A percentile compares a stretch with the other conserved stretches of the same genome.
Evolutionary conservation across 2,797 vertebrate species (phyloP).

Genomic region (Notolabrus celidotus): DNA sequence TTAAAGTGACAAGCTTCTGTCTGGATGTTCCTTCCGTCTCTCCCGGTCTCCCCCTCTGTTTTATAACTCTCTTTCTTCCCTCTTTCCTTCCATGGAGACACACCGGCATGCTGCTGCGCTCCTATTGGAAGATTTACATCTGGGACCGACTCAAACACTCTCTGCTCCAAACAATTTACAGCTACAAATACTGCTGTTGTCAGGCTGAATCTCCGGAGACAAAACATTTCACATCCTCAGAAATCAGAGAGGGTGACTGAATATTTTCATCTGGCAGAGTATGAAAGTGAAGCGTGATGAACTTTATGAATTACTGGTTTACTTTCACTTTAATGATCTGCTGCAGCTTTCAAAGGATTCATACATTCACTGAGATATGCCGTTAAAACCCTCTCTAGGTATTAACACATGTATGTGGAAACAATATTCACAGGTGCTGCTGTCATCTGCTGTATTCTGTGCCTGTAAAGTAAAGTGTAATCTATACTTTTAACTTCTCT

Average conservation of each 20-base stretch:
- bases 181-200: slow-evolving; percentile 41
- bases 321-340: too few relatives aligned
- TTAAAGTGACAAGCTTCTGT: slow-evolving; percentile 61
- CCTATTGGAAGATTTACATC: slow-evolving; percentile 46
- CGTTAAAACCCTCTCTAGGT: background rate
- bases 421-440: background rate
- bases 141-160: slow-evolving; percentile 40
- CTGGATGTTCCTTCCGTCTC: slow-evolving; percentile 30
- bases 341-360: too few relatives aligned
- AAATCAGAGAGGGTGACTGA: background rate
- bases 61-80: slow-evolving; percentile 17
- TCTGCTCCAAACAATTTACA: slow-evolving; percentile 8
- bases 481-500: background rate
- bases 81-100: slow-evolving; percentile 54
- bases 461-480: background rate
- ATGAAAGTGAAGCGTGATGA: too few relatives aligned
- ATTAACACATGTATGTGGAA: background rate
- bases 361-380: background rate
- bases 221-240: background rate
- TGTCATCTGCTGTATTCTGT: background rate
- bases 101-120: slow-evolving; percentile 32
- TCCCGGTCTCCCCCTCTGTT: slow-evolving; percentile 18
- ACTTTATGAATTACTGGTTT: too few relatives aligned
- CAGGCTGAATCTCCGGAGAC: slow-evolving; percentile 2
- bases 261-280: too few relatives aligned